Evolutionary conservation across 2,797 vertebrate species (phyloP), one percentile per base, ranked within the genome.

Genomic region (Hydrolagus colliei): DNA sequence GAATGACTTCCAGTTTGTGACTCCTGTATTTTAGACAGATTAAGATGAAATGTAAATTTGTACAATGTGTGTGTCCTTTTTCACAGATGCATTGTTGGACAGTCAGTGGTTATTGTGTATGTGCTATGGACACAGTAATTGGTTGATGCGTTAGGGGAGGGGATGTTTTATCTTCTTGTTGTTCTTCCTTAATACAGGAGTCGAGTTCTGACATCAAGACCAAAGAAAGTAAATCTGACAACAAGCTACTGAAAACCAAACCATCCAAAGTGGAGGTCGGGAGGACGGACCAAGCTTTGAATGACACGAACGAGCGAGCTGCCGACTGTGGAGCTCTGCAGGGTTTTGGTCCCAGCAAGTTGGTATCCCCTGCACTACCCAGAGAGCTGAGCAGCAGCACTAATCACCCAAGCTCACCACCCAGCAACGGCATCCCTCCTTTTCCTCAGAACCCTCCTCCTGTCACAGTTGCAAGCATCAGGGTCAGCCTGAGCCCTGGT

Each of bases 191-290:
- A 27, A 27, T 86, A 87, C 86, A 95, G 94, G 92, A 94, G 88
- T 88, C 90, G 63, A 88, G 88, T 86, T 0, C 88, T 63, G 90
- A 91, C 86, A 86, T 86, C 7, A 93, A 88, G 89, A 87, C 14
- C 87, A 94, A 89, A 88, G 91, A 77, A 1, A n/a, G 7, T 2
- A 77, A 77, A 77, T 11, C 77, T 14, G 77, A 92, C 18, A 86
- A 76, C 74, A 94, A 94, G 87, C 82, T 88, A 0, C 84, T 90
- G n/a, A 92, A 92, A 88, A 87, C 20, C 0, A 93, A 91, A 87
- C 78, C 13, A 9, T 86, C 87, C 20, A 92, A 91, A 90, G 87
- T 82, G 72, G 90, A 90, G 8, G 86, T 85, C 79, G 89, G 90
- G 41, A 90, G 89, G 88, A 78, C 72, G 18, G 89, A 87, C 22